A percentile compares a stretch with the other conserved stretches of the same genome.
Conservation (phyloP, 2,113 vertebrate genomes). For the Antigone vipio region DNA sequence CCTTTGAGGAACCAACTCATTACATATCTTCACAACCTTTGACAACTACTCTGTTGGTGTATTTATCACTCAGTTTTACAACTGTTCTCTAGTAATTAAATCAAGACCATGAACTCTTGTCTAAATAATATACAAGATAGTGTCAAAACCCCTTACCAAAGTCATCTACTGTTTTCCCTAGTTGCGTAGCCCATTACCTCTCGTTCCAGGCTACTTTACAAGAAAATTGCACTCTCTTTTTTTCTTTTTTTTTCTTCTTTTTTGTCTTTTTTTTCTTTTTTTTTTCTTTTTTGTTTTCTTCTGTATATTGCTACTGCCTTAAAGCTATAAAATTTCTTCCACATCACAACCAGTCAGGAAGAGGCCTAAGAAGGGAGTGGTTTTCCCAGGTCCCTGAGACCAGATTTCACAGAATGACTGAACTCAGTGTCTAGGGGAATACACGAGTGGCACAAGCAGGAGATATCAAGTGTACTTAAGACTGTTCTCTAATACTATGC, state of each 20-base stretch:
- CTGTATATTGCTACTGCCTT: neutral
- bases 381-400: neutral
- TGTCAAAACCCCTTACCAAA: neutral
- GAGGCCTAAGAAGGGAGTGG: neutral
- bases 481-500: neutral
- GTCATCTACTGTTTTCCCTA: neutral
- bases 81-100: neutral
- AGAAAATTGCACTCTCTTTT: neutral
- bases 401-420: neutral
- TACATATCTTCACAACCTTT: neutral
- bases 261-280: too few relatives aligned
- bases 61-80: neutral
- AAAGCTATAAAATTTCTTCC: neutral
- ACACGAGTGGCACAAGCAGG: accelerated
- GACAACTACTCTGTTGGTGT: neutral
- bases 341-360: neutral
- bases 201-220: neutral
- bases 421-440: neutral
- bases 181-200: neutral
- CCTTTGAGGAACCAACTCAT: neutral
- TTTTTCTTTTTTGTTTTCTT: too few relatives aligned
- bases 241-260: too few relatives aligned
- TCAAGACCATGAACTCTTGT: neutral
- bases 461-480: neutral
- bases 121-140: neutral